A percentile compares a stretch with the other conserved stretches of the same genome.
Conservation (phyloP, 2,797 vertebrate species). For the Pempheris klunzingeri region DNA sequence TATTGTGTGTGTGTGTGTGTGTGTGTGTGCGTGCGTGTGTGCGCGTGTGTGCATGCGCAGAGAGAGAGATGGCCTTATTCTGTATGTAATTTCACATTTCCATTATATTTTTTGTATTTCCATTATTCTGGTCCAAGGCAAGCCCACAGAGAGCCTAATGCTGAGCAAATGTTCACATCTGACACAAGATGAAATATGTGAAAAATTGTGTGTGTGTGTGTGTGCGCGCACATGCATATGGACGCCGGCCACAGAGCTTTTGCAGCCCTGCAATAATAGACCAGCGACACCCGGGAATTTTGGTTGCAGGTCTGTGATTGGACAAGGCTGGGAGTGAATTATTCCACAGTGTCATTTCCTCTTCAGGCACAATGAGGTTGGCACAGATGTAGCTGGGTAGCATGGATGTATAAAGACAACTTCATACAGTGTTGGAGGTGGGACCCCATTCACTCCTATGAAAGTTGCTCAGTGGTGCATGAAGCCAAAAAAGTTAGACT, state of each 20-base stretch:
- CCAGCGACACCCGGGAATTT: slow-evolving; percentile 65
- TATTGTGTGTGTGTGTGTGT: slow-evolving; percentile 51
- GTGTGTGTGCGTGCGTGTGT: slow-evolving; percentile 45
- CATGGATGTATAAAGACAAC: too few species aligned
- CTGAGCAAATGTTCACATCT: slow-evolving; percentile 80
- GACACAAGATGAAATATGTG: slow-evolving; percentile 77
- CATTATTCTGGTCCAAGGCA: slow-evolving; percentile 78
- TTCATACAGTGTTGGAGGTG: too few species aligned
- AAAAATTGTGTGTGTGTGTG: slow-evolving; percentile 45
- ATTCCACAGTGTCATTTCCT: slow-evolving; percentile 57
- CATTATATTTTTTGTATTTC: slow-evolving; percentile 82
- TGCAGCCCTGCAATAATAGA: slow-evolving; percentile 61
- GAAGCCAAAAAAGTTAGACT: too few species aligned
- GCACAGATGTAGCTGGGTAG: slow-evolving; percentile 16
- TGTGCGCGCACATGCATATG: slow-evolving; percentile 3
- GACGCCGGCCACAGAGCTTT: slow-evolving; percentile 38
- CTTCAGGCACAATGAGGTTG: slow-evolving; percentile 24
- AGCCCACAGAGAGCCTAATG: slow-evolving; percentile 77
- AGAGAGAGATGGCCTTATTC: slow-evolving; percentile 46
- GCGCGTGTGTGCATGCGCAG: slow-evolving; percentile 30
- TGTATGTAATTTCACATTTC: slow-evolving; percentile 79
- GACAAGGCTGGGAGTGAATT: slow-evolving; percentile 47
- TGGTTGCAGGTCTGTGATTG: slow-evolving; percentile 45
- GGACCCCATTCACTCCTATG: too few species aligned
- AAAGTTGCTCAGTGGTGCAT: too few species aligned